These are phyloP conservation scores for Drosophila rhopaloa DNA, from an alignment of 1,140 invertebrate species.

Conservation along the genomic window DNA sequence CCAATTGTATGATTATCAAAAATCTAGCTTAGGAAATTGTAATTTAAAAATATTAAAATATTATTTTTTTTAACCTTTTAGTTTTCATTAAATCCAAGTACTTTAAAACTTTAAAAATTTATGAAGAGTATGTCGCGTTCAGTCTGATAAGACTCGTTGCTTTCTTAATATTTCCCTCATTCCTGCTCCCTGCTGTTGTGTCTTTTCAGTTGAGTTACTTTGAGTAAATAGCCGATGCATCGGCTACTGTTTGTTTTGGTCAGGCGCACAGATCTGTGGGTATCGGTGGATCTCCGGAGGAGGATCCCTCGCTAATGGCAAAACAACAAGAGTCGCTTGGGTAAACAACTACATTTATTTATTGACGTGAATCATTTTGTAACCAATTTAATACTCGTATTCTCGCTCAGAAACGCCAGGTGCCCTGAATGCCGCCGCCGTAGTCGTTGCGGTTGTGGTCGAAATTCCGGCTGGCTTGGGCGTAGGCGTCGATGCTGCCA, in stretches of 20 bases:
- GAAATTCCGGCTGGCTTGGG: constrained; percentile 67
- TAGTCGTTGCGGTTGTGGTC: constrained; percentile 65
- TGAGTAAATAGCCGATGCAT: constrained; percentile 30
- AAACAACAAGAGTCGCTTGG: constrained; percentile 6
- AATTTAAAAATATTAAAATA: no score
- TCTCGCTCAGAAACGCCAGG: constrained; percentile 53
- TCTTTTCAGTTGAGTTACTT: constrained; percentile 39
- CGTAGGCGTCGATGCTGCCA: constrained; percentile 71
- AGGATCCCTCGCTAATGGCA: constrained; percentile 12
- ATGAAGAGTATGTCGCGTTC: constrained; percentile 1
- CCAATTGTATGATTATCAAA: no score
- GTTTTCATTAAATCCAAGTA: no score
- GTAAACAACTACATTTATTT: constrained; percentile 5
- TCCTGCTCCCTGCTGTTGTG: constrained; percentile 9
- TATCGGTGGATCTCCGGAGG: constrained; percentile 2
- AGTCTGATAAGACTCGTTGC: no score
- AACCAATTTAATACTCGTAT: constrained; percentile 14
- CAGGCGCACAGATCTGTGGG: constrained; percentile 9
- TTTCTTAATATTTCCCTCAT: constrained; percentile 7
- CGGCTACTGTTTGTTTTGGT: constrained; percentile 38
- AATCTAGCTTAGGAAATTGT: no score
- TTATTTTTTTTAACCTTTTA: no score
- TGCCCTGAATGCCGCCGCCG: constrained; percentile 52
- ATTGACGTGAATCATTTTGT: constrained; percentile 10
- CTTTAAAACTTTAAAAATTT: neutral